Evolutionary conservation across 2,888 invertebrate species (phyloP), one percentile per base, ranked within the genome.

Genomic region (Trissonchulus sp.): DNA sequence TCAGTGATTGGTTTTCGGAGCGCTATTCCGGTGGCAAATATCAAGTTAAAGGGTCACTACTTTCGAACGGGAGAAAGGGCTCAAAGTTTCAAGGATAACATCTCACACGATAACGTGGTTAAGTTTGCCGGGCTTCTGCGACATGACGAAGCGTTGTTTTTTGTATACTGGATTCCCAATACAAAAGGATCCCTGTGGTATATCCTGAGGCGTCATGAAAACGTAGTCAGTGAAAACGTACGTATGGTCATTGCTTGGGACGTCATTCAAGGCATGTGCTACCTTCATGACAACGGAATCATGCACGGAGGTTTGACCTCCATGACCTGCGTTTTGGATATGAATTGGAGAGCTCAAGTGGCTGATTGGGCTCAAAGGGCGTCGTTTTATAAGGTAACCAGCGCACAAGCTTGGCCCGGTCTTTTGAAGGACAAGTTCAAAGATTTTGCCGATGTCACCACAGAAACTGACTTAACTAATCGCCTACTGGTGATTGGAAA

Each of bases 301-400:
- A 76, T 83, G 0, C 85, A 84, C 77, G 84, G 84, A n/a, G 75
- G 78, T 63, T 79, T 85, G 65, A 78, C 75, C 30, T 80, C 82
- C 0, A 75, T 78, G 18, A 78, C 77, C 73, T 84, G 84, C 74
- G 74, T 82, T 30, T 79, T 85, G 23, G 85, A 85, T 77, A 68
- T 69, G 1, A 77, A 81, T 3, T 85, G 84, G 84, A 82, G 79
- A 0, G 81, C 84, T 8, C 82, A 82, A 74, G 79, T 85, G 1
- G 79, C 80, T 2, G 82, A 83, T 71, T 84, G 84, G 84, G 80
- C 81, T 72, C 81, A 80, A 68, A 77, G 72, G 38, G 78, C 77
- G 36, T 74, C 48, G 23, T 48, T 48, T 23, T 48, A 15, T 48
- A 48, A 48, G 23, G 48, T 8, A 48, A 48, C 48, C 8, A 48